Percentiles rank a stretch among this genome's conserved stretches.
These are phyloP conservation scores for Chaenocephalus aceratus DNA, from an alignment of 2,113 vertebrate genomes.

Conservation along the genomic window DNA sequence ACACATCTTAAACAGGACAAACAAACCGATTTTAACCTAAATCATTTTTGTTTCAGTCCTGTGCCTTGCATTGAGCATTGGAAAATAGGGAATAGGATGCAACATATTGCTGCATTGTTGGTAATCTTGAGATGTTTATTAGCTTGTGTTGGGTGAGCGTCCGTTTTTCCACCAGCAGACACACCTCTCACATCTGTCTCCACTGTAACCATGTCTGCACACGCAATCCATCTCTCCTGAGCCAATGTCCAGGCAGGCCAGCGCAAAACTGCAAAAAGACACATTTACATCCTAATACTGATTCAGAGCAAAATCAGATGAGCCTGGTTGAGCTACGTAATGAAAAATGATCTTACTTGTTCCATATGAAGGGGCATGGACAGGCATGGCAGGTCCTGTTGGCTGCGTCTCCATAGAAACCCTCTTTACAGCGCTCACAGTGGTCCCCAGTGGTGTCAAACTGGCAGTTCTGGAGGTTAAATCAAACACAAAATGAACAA, in stretches of 20 bases:
- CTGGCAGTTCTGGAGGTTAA: constrained; percentile 84
- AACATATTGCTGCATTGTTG: background rate
- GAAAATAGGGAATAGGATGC: background rate
- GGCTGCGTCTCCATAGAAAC: constrained; percentile 85
- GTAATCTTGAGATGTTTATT: background rate
- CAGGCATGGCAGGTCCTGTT: constrained; percentile 84
- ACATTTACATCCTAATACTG: background rate
- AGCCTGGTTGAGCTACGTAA: background rate
- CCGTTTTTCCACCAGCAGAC: constrained; percentile 20
- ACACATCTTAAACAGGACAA: constrained; percentile 84
- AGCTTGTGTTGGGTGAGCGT: background rate
- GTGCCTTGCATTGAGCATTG: background rate
- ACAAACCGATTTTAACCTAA: background rate
- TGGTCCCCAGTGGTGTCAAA: constrained; percentile 85
- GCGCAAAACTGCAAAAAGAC: constrained; percentile 84
- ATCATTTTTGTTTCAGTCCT: background rate
- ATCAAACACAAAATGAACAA: constrained; percentile 10
- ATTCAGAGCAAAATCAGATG: background rate
- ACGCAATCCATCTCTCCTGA: constrained; percentile 82
- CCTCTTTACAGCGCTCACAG: constrained; percentile 88
- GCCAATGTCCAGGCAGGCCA: constrained; percentile 83
- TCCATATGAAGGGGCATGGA: constrained; percentile 84
- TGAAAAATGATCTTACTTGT: constrained; percentile 81
- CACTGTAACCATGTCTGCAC: constrained; percentile 88
- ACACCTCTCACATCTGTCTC: constrained; percentile 88